Evolutionary conservation across 1,140 invertebrate species (phyloP).

Genomic region (Caerostris extrusa): DNA sequence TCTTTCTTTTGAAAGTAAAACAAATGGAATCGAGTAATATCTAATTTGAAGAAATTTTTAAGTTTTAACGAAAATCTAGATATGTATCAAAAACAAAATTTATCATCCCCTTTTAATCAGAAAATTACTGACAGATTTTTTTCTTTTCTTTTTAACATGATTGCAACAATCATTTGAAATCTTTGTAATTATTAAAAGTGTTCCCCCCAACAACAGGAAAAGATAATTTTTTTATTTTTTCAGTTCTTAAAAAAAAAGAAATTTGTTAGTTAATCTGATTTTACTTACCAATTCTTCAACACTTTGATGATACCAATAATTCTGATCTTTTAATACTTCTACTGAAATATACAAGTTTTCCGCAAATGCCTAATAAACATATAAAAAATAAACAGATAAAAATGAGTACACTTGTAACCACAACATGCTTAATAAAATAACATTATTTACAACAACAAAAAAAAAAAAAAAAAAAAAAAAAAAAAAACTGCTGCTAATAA

Average conservation of each 20-base stretch:
- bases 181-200: not conserved
- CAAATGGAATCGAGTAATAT: too few species aligned
- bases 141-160: not conserved
- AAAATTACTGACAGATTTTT: not conserved
- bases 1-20: too few species aligned
- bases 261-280: not conserved
- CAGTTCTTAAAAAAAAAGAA: not conserved
- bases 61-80: too few species aligned
- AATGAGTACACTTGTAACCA: not conserved
- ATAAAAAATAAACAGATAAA: not conserved
- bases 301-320: conserved; percentile 16
- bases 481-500: not conserved
- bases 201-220: not conserved
- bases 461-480: not conserved
- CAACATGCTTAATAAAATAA: not conserved
- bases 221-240: not conserved
- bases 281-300: conserved; percentile 15
- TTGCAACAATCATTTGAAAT: not conserved
- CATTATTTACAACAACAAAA: not conserved
- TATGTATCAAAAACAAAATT: too few species aligned
- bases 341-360: not conserved
- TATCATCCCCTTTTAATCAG: not conserved
- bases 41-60: too few species aligned
- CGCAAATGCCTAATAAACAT: conserved; percentile 21
- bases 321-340: not conserved